phyloP scores from a whole-genome alignment of 2,888 invertebrate genomes.

The Cephus rjabovi region DNA sequence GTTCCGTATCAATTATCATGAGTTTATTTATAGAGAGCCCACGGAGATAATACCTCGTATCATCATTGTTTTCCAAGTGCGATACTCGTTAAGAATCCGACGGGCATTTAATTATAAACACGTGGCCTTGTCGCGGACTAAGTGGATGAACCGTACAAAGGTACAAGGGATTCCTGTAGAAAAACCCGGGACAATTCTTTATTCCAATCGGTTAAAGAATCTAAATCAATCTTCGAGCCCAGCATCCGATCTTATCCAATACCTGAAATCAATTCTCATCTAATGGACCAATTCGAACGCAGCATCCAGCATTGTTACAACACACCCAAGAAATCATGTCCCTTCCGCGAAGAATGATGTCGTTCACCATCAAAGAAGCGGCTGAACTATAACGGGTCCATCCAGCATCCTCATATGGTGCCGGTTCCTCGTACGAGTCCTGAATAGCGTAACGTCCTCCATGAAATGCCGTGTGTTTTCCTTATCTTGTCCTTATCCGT shows the following conservation, averaged over 20 bases:
- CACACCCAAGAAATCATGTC: not conserved
- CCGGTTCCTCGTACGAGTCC: not conserved
- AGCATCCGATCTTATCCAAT: not conserved
- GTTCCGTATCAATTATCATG: constrained; percentile 55
- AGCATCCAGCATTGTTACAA: not conserved
- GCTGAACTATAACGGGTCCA: not conserved
- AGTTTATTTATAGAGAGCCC: constrained; percentile 58
- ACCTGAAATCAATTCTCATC: not conserved
- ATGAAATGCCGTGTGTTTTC: not conserved
- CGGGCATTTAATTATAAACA: not conserved
- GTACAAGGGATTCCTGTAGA: no score
- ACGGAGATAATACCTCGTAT: constrained; percentile 41
- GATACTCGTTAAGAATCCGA: constrained; percentile 1
- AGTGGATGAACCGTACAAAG: not conserved
- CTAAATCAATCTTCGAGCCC: not conserved
- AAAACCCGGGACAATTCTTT: not conserved
- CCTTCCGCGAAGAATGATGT: not conserved
- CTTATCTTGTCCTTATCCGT: constrained; percentile 1
- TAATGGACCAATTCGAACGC: not conserved
- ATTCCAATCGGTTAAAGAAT: not conserved
- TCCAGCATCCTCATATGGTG: not conserved
- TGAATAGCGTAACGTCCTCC: not conserved
- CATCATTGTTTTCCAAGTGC: constrained; percentile 54
- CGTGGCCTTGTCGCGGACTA: not conserved
- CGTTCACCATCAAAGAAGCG: not conserved